Evolutionary conservation across 2,113 vertebrate genomes (phyloP), one percentile per base, ranked within the genome.

Genomic region (Aptenodytes patagonicus): DNA sequence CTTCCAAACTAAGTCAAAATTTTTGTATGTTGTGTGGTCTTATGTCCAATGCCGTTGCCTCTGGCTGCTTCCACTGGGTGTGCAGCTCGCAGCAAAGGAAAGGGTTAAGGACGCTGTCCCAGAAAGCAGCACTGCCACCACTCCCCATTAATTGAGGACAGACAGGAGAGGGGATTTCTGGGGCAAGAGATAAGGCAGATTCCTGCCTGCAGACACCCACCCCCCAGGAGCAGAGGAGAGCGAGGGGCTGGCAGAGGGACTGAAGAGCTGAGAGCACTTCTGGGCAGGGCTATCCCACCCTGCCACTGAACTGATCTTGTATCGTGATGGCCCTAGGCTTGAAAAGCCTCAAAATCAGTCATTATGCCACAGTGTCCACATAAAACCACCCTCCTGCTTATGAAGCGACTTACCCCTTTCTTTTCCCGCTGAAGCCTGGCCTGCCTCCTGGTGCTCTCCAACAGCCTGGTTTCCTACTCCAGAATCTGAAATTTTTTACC

Each of bases 291-390:
- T 70, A 4, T 38, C 38, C 32, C 51, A 68, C 25, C 11, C 44
- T 20, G 28, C 4, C 31, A 40, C 29, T 24, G 18, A 44, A 57
- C 1, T n/a, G 12, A 86, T 21, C 21, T 46, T 40, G 19, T 42
- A 57, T 24, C 3, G 1, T 1, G 4, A 47, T 24, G 24, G 44
- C n/a, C 46, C 9, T 4, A 40, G 47, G 58, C 66, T 80, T 84
- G 66, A 54, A 80, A 52, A 86, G 68, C 52, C 13, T 60, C 66
- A 34, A 71, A 75, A 76, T 62, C 62, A 14, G 14, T 47, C 54
- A 19, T 34, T 28, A 8, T 66, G 51, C 7, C 0, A 0, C 38
- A 72, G 17, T 0, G 1, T 36, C 49, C 90, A n/a, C 44, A 40
- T 76, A 17, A 72, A 40, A 42, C 20, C 36, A 49, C 32, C 13